Percentiles rank a stretch among this genome's conserved stretches.
phyloP scores from a whole-genome alignment of 2,888 invertebrate genomes.

The Dicycla oo region DNA sequence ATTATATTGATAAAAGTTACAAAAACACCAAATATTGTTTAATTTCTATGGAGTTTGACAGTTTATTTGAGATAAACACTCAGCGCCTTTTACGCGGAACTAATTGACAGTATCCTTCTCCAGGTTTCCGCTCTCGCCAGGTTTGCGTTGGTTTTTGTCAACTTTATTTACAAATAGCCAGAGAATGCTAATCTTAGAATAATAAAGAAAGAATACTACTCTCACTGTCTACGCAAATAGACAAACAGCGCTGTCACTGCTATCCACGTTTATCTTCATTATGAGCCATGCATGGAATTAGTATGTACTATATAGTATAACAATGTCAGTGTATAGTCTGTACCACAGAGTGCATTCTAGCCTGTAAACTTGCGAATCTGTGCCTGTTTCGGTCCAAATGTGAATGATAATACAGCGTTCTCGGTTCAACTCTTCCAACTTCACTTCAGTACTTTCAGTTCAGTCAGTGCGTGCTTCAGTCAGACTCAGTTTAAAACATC shows the following conservation, averaged over 20 bases:
- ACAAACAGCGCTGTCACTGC: not conserved
- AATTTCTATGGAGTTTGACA: too few relatives aligned
- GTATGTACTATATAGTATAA: not conserved
- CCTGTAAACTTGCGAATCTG: constrained; percentile 22
- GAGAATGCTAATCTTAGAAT: too few relatives aligned
- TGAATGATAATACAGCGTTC: constrained; percentile 24
- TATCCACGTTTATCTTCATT: not conserved
- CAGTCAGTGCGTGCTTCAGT: not conserved
- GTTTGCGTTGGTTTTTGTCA: too few relatives aligned
- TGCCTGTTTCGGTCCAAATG: constrained; percentile 16
- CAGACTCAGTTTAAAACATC: constrained; percentile 16
- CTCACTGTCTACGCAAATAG: too few relatives aligned
- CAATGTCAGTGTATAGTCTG: not conserved
- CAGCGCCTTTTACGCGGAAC: too few relatives aligned
- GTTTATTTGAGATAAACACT: too few relatives aligned
- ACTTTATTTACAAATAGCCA: too few relatives aligned
- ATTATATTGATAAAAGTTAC: too few relatives aligned
- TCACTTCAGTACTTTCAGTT: constrained; percentile 13
- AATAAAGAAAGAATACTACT: too few relatives aligned
- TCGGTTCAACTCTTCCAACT: constrained; percentile 1
- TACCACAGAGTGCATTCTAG: not conserved
- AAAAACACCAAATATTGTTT: too few relatives aligned
- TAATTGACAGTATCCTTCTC: too few relatives aligned
- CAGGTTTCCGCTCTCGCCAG: too few relatives aligned
- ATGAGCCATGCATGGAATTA: not conserved